Evolutionary conservation across 2,888 invertebrate genomes (phyloP).

Genomic region (Conomelus anceps): DNA sequence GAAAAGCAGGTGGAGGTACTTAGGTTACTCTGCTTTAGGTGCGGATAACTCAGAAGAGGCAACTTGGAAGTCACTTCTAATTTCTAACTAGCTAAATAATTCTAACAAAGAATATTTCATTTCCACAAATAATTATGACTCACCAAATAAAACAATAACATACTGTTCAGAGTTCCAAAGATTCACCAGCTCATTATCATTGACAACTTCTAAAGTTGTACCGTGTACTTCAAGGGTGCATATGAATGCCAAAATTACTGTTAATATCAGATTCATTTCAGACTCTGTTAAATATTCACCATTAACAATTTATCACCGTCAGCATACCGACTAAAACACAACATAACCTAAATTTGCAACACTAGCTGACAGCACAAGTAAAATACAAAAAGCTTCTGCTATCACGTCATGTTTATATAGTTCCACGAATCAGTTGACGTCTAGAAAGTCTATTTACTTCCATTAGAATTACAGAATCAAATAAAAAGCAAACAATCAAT

Average conservation of each 20-base stretch:
- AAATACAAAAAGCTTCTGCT: neutral
- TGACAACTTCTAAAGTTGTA: constrained; percentile 50
- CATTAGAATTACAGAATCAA: neutral
- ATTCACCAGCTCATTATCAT: constrained; percentile 71
- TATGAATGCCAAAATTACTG: neutral
- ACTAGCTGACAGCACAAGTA: neutral
- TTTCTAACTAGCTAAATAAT: neutral
- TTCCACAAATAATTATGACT: constrained; percentile 43
- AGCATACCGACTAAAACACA: neutral
- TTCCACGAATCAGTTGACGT: constrained; percentile 1
- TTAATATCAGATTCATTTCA: neutral
- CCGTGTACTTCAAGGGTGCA: neutral
- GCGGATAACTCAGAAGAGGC: neutral
- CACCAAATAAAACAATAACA: constrained; percentile 73
- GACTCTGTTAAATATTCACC: neutral
- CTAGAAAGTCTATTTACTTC: neutral
- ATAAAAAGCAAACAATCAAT: neutral
- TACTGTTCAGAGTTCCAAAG: constrained; percentile 71
- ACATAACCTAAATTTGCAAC: neutral
- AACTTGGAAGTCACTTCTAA: neutral
- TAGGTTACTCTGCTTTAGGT: no score
- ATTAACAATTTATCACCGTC: neutral
- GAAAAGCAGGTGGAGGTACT: no score
- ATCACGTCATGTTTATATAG: neutral
- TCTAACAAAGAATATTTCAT: neutral